Base-by-base conservation (phyloP, 2,113 vertebrate species). In the Ptilorrhoa leucosticta region DNA sequence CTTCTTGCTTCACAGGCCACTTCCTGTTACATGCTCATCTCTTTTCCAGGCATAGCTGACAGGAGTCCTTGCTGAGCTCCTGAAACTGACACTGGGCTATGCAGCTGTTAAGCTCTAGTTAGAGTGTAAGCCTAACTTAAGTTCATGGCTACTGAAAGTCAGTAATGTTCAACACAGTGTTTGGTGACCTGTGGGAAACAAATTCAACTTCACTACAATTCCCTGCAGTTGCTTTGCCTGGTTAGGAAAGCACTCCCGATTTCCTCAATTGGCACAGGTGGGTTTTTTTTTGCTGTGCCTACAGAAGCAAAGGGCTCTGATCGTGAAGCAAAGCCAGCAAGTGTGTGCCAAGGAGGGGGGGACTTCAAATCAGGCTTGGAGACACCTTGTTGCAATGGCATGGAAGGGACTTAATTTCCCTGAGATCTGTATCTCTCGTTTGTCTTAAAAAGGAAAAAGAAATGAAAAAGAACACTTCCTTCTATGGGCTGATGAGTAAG, bases 1-100 rank as follows among this genome's bases (percentile, higher is more conserved):
- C 42, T 51, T 84, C 89, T 95, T 96, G 75, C 92, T 91, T 89
- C 95, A 94, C 65, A 90, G 83, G 79, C 92, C 71, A 57, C 83
- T 96, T 97, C 97, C 97, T 94, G 12, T 93, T 90, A 72, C 61
- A 33, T 8, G 35, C 53, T 53, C 53, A 24, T 84, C 54, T 83
- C 28, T 80, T 56, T 80, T 93, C 89, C 89, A 90, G 63, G 71
- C 87, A 75, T 8, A 69, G 89, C 66, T 83, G 75, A 66, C 39
- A 50, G 51, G 28, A 93, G 37, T 44, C 63, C 70, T 78, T 91
- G 47, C 70, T 73, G 89, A 66, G 33, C 22, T 91, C 42, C 73
- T 72, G 30, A 60, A 75, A 31, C 64, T 9, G 3, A 9, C 16
- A 10, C 28, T 58, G 35, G 33, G 16, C 73, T 85, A 9, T 33